Evolutionary conservation across 2,113 vertebrate species (phyloP).

Genomic region (Eretmochelys imbricata): DNA sequence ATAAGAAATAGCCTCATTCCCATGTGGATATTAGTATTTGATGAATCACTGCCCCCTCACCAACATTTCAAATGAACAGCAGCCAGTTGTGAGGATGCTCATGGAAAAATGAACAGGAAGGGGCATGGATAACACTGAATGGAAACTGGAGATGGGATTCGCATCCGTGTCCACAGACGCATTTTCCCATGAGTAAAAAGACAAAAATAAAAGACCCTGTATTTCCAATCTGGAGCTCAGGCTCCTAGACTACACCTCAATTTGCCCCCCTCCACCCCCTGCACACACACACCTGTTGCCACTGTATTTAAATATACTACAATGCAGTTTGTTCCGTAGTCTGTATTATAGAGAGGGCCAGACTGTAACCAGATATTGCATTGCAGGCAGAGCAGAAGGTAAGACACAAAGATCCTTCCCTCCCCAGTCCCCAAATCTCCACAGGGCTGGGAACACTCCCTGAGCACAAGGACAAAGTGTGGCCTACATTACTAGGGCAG

Average conservation of each 20-base stretch:
- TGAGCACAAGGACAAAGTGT: not conserved
- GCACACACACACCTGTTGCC: not conserved
- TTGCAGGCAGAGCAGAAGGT: not conserved
- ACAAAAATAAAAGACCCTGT: not conserved
- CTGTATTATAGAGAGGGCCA: not conserved
- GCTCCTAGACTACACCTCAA: not conserved
- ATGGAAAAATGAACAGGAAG: no score
- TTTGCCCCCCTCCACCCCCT: not conserved
- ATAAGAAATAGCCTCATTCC: no score
- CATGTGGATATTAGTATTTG: no score
- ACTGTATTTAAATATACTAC: not conserved
- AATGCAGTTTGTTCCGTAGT: not conserved
- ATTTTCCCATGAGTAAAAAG: no score
- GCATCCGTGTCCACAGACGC: no score
- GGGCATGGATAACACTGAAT: no score
- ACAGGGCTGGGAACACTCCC: accelerated
- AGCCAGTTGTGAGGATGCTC: no score
- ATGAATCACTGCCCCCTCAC: no score
- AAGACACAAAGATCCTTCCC: not conserved
- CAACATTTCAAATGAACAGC: no score
- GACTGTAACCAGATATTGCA: not conserved
- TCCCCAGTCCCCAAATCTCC: accelerated
- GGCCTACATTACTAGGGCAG: not conserved
- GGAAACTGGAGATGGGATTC: no score
- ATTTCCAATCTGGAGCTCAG: not conserved